These are phyloP conservation scores for Holotrichia oblita DNA, from an alignment of 1,140 invertebrate species.

Conservation along the genomic window DNA sequence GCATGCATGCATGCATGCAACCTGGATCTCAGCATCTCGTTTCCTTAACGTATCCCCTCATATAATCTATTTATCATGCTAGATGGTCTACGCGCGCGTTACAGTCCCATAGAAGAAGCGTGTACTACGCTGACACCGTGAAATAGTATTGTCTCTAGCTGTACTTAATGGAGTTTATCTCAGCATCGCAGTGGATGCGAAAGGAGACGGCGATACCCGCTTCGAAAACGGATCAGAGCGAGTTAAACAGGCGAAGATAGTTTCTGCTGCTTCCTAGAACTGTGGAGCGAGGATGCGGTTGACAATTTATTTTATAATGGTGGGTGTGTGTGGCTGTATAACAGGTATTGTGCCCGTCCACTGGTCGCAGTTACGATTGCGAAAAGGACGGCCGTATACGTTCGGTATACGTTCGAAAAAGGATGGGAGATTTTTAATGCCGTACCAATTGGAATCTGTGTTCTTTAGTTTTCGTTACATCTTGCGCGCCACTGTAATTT, in stretches of 20 bases:
- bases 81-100: slow-evolving; percentile 18
- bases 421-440: slow-evolving; percentile 52
- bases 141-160: slow-evolving; percentile 62
- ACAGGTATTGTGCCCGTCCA: slow-evolving; percentile 9
- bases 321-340: slow-evolving; percentile 54
- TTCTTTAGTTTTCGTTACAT: slow-evolving; percentile 56
- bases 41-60: slow-evolving; percentile 3
- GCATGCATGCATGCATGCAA: background rate
- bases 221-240: slow-evolving; percentile 43
- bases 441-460: slow-evolving; percentile 58
- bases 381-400: slow-evolving; percentile 20
- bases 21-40: background rate
- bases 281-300: slow-evolving; percentile 54
- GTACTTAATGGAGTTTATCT: slow-evolving; percentile 62
- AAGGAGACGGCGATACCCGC: slow-evolving; percentile 26
- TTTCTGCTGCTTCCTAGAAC: slow-evolving; percentile 60
- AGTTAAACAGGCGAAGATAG: background rate
- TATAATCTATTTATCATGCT: slow-evolving; percentile 42
- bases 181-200: slow-evolving; percentile 51
- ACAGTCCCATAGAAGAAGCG: slow-evolving; percentile 31
- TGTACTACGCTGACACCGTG: slow-evolving; percentile 58
- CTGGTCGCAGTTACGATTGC: slow-evolving; percentile 36
- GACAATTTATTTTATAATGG: slow-evolving; percentile 64
- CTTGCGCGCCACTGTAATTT: slow-evolving; percentile 58
- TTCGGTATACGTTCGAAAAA: slow-evolving; percentile 27